Evolutionary conservation across 2,888 invertebrate genomes (phyloP), one percentile per base, ranked within the genome.

Genomic region (Bruchidius siliquastri): DNA sequence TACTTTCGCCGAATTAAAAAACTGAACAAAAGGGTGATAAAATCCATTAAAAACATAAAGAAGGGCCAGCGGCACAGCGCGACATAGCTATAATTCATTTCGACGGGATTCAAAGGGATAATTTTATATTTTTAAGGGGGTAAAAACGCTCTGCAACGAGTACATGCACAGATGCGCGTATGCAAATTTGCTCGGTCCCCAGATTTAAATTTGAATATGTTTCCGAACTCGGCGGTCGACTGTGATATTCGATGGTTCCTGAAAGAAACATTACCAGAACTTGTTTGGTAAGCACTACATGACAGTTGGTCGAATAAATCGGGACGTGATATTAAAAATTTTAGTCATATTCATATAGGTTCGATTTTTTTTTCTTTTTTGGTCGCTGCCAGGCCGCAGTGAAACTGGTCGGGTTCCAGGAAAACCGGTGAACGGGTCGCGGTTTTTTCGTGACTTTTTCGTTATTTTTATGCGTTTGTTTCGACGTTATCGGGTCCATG

Each of bases 21-120:
- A 76, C 73, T 74, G 21, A 79, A 82, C 81, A 81, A 82, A 81
- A 82, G 82, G 82, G 82, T 79, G 82, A 82, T 82, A 82, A 82
- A 80, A 82, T 80, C 82, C 81, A 82, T 82, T 82, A 82, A 82
- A 82, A 81, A 75, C 78, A 81, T 81, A 82, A 82, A 82, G 81
- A 80, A 80, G 80, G 80, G 81, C 77, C 72, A 75, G 77, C 75
- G 73, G 75, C 75, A 74, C 21, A 21, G 10, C 68, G 21, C 68
- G 21, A 21, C 68, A 21, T 22, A 21, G 21, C 76, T 77, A 78
- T 78, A 78, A 77, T 76, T 78, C 77, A 77, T 77, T 78, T 78
- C 75, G 75, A 76, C 74, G 74, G 75, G 75, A 21, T 79, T 79
- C 77, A 80, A 81, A 80, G 80, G 82, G 82, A 81, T 80, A 80